Evolutionary conservation across 1,140 invertebrate species (phyloP), one percentile per base, ranked within the genome.

Genomic region (Scaptomyza pallida): DNA sequence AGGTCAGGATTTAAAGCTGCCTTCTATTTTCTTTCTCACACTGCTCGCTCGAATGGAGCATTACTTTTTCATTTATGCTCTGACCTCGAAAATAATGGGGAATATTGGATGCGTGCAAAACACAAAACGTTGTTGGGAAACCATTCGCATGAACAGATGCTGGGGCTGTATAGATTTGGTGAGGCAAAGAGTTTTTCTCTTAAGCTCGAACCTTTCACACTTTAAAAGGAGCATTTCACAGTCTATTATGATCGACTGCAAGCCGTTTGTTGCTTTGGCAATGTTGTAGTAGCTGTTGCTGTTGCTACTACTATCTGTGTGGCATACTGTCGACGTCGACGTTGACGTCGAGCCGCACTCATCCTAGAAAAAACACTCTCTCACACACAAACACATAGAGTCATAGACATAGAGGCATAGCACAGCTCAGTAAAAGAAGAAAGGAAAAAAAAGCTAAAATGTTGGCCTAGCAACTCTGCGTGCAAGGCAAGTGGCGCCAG

Each of bases 401-500:
- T 2, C 21, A 33, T 2, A 33, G 30, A 33, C 30, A 10, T 10
- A 33, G 15, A 63, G 33, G 41, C 62, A 9, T 8, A 30, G 26
- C 26, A 9, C 6, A 30, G 26, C 9, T n/a, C n/a, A n/a, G n/a
- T 9, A 30, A 30, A 9, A 30, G 2, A 30, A 30, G 6, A 30
- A 30, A 30, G 57, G 33, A 26, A 43, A 64, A 64, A 43, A 26
- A 37, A 71, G 65, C 23, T 57, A 71, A 71, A 60, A 74, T 48
- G 80, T 81, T 88, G 82, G 80, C 81, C 81, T 85, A 85, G 75
- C 65, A 67, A 77, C 79, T 83, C 80, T 85, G 79, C 80, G 80
- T 85, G 79, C 65, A 68, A 78, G 65, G 62, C 82, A 80, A 86
- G 81, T 80, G 77, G 77, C 77, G 76, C 76, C 81, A 81, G 81